Conservation (phyloP, 2,888 invertebrate species). For the Copidosoma aretas region DNA sequence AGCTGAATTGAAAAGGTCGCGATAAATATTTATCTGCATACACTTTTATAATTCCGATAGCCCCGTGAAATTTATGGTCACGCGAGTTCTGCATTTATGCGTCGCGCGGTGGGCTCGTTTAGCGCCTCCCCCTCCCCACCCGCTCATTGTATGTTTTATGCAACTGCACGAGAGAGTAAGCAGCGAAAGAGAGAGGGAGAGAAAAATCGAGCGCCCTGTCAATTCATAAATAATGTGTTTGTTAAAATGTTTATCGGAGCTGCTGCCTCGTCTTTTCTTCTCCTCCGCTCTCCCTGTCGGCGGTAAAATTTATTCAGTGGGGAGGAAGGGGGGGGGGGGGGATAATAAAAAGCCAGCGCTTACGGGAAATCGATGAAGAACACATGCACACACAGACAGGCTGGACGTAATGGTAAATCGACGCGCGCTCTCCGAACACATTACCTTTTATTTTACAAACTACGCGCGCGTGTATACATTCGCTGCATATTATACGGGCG, state of each 20-base stretch:
- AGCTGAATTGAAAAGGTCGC: conserved; percentile 10
- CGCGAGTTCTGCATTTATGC: conserved; percentile 24
- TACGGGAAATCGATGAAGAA: not conserved
- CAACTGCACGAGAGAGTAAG: not conserved
- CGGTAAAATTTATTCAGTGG: not conserved
- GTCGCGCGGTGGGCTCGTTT: conserved; percentile 7
- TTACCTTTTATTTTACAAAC: not conserved
- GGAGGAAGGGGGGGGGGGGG: no score
- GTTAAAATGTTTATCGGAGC: no score
- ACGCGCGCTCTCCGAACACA: no score
- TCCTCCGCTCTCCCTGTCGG: not conserved
- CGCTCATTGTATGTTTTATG: conserved; percentile 14
- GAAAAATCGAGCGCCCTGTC: not conserved
- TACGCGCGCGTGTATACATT: no score
- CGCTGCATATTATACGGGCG: not conserved
- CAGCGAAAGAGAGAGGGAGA: not conserved
- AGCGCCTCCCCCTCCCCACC: not conserved
- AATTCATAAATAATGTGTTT: conserved; percentile 15
- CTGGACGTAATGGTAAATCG: no score
- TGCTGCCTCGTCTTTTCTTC: no score
- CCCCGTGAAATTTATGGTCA: conserved; percentile 18
- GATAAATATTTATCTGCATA: conserved; percentile 36
- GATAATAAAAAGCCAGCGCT: not conserved
- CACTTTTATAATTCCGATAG: conserved; percentile 19
- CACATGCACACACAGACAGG: not conserved